Conservation (phyloP, 2,888 invertebrate genomes). For the Lithophane leautieri region DNA sequence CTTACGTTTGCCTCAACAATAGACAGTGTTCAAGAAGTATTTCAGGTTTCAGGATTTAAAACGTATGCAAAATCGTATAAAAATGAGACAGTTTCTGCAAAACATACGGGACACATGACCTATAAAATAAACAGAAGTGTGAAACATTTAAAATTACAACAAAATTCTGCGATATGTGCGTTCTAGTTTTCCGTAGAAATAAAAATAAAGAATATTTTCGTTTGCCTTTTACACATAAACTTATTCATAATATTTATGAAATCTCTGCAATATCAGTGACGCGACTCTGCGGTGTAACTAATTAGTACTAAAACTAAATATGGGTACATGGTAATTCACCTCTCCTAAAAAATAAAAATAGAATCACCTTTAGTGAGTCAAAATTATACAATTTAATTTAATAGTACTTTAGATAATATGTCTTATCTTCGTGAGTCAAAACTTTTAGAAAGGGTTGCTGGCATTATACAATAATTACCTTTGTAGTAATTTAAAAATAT, state of each 20-base stretch:
- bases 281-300: not conserved
- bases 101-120: not conserved
- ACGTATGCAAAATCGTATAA: not conserved
- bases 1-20: slow-evolving; percentile 44
- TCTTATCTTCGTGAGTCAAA: not conserved
- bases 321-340: slow-evolving; percentile 6
- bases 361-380: slow-evolving; percentile 17
- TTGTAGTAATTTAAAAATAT: not conserved
- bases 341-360: slow-evolving; percentile 29
- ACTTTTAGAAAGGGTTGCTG: too few relatives aligned
- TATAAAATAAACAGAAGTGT: slow-evolving; percentile 9
- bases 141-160: slow-evolving; percentile 10
- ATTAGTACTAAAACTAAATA: slow-evolving; percentile 20
- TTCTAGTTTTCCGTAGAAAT: slow-evolving; percentile 18
- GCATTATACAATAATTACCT: not conserved
- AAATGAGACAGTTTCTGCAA: not conserved
- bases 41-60: slow-evolving; percentile 24
- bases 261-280: slow-evolving; percentile 7
- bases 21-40: slow-evolving; percentile 7
- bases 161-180: slow-evolving; percentile 12
- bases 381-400: slow-evolving; percentile 25
- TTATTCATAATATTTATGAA: slow-evolving; percentile 6
- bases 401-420: not conserved
- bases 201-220: slow-evolving; percentile 1
- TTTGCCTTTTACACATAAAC: not conserved